Base-by-base conservation (phyloP, 2,797 vertebrate species). In the Percopsis omiscomaycus region DNA sequence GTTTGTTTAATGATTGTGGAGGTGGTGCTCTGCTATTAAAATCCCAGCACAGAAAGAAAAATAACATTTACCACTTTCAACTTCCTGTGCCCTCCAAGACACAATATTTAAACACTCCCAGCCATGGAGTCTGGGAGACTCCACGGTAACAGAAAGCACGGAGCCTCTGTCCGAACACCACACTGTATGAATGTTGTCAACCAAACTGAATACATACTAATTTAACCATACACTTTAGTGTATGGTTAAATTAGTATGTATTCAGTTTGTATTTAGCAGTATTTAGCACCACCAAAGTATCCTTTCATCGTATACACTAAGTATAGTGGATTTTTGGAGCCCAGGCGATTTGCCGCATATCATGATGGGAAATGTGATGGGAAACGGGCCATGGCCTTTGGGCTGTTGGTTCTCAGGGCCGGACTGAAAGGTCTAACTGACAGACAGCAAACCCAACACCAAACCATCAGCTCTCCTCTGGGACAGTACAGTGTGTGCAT, bases 1-100 rank as follows among this genome's bases (percentile, higher is more conserved):
- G 81, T 86, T 88, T 84, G 78, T 69, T 79, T 86, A 86, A 89
- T 75, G 76, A 83, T 73, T 76, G 80, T 30, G 54, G 79, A 84
- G 85, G 83, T 85, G 78, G 71, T 67, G 71, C 58, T 47, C 66
- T 80, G 62, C 71, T 71, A 80, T 79, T 75, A 82, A 76, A 82
- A 82, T 73, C 70, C 60, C 76, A 73, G 56, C 65, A 62, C 66
- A 82, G 71, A 77, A 71, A 86, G 80, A 74, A 82, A 88, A 88
- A 86, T 64, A 56, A 80, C 73, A 83, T 88, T 84, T 78, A 88
- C 79, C 73, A 74, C 80, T 77, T 83, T 80, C 53, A 84, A 80
- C 86, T 86, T 89, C 79, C 85, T 80, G 65, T 79, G 68, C 68
- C 74, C 70, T 56, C 65, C 27, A 78, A 76, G 73, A 81, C 73